These are phyloP conservation scores for Abramis brama DNA, from an alignment of 2,113 vertebrate genomes.

Conservation along the genomic window DNA sequence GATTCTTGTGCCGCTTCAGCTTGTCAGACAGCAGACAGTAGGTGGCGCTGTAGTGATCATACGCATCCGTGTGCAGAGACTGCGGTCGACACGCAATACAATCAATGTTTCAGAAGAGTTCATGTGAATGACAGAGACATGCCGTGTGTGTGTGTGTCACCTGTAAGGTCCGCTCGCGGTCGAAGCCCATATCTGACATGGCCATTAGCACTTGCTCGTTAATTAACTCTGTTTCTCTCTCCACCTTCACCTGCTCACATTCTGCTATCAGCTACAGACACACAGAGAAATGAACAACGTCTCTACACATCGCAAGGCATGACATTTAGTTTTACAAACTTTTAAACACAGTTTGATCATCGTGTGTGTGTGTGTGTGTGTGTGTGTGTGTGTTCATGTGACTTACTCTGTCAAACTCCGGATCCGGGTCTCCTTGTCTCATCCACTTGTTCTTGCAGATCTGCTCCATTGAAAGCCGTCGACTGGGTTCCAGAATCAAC, in stretches of 20 bases:
- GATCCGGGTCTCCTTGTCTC: constrained; percentile 91
- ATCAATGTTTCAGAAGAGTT: background rate
- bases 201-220: constrained; percentile 93
- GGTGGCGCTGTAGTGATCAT: constrained; percentile 98
- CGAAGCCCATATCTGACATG: constrained; percentile 96
- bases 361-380: background rate
- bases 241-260: constrained; percentile 92
- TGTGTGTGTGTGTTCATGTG: background rate
- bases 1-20: constrained; percentile 93
- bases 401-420: constrained; percentile 93
- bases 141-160: constrained; percentile 63
- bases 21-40: constrained; percentile 97
- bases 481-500: constrained; percentile 94
- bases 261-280: constrained; percentile 87
- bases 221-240: constrained; percentile 87
- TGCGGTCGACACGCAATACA: constrained; percentile 60
- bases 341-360: background rate
- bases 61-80: constrained; percentile 92
- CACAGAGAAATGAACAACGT: background rate
- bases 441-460: constrained; percentile 99
- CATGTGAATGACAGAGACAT: background rate
- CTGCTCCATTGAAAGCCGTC: constrained; percentile 96
- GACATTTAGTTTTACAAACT: background rate
- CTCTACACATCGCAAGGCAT: background rate
- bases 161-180: constrained; percentile 92